These are phyloP conservation scores for Macaria notata DNA, from an alignment of 2,888 invertebrate species.

Conservation along the genomic window DNA sequence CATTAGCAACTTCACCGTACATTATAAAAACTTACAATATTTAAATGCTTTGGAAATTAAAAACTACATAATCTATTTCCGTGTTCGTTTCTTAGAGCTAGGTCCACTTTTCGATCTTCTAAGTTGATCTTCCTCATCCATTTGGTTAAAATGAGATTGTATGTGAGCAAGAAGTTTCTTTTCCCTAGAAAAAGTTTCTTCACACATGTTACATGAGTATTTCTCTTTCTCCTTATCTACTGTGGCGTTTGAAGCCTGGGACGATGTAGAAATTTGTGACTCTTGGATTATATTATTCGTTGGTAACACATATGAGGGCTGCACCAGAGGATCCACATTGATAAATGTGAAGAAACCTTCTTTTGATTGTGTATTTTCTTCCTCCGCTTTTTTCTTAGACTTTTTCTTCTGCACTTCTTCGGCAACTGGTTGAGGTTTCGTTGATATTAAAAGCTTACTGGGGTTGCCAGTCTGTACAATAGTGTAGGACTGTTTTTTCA, in stretches of 20 bases:
- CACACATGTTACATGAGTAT: slow-evolving; percentile 71
- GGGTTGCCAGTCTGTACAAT: slow-evolving; percentile 73
- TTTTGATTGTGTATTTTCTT: slow-evolving; percentile 44
- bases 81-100: slow-evolving; percentile 37
- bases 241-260: slow-evolving; percentile 39
- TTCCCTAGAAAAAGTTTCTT: slow-evolving; percentile 63
- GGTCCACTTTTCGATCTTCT: slow-evolving; percentile 39
- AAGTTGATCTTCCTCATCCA: slow-evolving; percentile 63
- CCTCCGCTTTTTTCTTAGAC: slow-evolving; percentile 43
- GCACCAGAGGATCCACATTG: slow-evolving; percentile 70
- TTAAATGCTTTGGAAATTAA: too few species aligned
- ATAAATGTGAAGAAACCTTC: slow-evolving; percentile 71
- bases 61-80: slow-evolving; percentile 29
- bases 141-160: slow-evolving; percentile 66
- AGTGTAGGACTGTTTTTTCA: slow-evolving; percentile 73
- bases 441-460: slow-evolving; percentile 72
- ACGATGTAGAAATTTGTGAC: slow-evolving; percentile 71
- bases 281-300: slow-evolving; percentile 73
- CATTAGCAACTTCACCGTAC: too few species aligned
- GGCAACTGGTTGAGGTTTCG: slow-evolving; percentile 51
- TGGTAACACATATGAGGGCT: slow-evolving; percentile 71
- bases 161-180: slow-evolving; percentile 71
- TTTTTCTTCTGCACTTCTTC: slow-evolving; percentile 54
- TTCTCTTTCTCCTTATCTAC: slow-evolving; percentile 45
- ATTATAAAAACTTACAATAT: too few species aligned